Evolutionary conservation across 2,797 vertebrate genomes (phyloP).

Genomic region (Cynopterus sphinx): DNA sequence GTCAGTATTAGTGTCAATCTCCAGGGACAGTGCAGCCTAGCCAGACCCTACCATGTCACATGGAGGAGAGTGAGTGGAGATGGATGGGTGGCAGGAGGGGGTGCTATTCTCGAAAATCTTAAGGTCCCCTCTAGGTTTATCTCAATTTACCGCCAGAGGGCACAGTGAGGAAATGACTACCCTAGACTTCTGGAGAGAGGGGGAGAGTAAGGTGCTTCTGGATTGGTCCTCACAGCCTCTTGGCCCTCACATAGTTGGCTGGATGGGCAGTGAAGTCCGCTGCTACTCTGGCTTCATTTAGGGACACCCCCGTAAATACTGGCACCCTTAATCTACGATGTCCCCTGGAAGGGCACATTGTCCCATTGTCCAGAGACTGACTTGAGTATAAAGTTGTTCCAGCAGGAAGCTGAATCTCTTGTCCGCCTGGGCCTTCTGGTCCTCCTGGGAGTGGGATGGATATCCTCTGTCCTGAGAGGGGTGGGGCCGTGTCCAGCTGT

Average conservation of each 20-base stretch:
- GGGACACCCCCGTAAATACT: neutral
- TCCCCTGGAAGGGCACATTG: neutral
- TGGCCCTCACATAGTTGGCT: conserved; percentile 6
- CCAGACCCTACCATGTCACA: neutral
- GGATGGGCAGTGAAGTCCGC: neutral
- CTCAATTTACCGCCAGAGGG: conserved; percentile 55
- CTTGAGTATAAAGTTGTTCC: neutral
- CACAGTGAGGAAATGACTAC: neutral
- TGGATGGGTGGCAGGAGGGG: neutral
- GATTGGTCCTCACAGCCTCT: neutral
- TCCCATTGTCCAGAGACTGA: neutral
- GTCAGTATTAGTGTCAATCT: neutral
- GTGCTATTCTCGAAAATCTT: neutral
- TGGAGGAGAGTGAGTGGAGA: neutral
- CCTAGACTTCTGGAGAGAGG: neutral
- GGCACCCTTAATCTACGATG: neutral
- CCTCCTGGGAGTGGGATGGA: neutral
- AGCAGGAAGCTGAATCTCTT: neutral
- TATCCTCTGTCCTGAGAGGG: neutral
- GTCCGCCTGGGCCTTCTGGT: neutral
- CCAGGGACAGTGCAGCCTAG: neutral
- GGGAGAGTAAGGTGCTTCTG: neutral
- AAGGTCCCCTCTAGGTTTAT: neutral
- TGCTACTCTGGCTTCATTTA: neutral
- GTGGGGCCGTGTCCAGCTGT: neutral